A percentile compares a stretch with the other conserved stretches of the same genome.
These are phyloP conservation scores for Anorthoa munda DNA, from an alignment of 2,888 invertebrate species.

Conservation along the genomic window DNA sequence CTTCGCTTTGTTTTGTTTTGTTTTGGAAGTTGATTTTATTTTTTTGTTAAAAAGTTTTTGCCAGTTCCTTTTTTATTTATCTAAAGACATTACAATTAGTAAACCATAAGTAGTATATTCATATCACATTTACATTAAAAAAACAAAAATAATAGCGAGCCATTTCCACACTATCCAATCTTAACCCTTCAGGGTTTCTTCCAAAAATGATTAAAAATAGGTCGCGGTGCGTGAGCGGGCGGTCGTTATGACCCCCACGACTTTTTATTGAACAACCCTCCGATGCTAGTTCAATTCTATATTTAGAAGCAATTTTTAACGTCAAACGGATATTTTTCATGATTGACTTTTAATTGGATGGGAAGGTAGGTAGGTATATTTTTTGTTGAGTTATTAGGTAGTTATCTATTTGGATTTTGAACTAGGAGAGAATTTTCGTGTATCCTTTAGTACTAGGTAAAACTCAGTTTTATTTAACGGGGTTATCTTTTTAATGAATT, in stretches of 20 bases:
- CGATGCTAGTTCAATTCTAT: slow-evolving; percentile 53
- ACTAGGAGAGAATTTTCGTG: not conserved
- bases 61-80: too few relatives aligned
- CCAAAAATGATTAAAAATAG: slow-evolving; percentile 91
- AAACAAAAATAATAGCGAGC: slow-evolving; percentile 49
- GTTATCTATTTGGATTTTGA: not conserved
- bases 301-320: slow-evolving; percentile 44
- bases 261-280: slow-evolving; percentile 76
- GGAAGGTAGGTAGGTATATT: too few relatives aligned
- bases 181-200: slow-evolving; percentile 82
- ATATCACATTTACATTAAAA: too few relatives aligned
- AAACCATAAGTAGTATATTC: too few relatives aligned
- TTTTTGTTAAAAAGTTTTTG: too few relatives aligned
- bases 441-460: not conserved
- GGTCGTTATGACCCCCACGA: slow-evolving; percentile 82
- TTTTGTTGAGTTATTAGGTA: not conserved
- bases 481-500: not conserved
- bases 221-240: slow-evolving; percentile 85
- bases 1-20: too few relatives aligned
- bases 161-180: slow-evolving; percentile 68
- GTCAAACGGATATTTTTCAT: slow-evolving; percentile 34
- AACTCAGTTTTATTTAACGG: not conserved
- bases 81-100: too few relatives aligned
- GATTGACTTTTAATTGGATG: slow-evolving; percentile 54
- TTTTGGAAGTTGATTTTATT: too few relatives aligned